Evolutionary conservation across 2,113 vertebrate genomes (phyloP).

Genomic region (Cottus gobio): DNA sequence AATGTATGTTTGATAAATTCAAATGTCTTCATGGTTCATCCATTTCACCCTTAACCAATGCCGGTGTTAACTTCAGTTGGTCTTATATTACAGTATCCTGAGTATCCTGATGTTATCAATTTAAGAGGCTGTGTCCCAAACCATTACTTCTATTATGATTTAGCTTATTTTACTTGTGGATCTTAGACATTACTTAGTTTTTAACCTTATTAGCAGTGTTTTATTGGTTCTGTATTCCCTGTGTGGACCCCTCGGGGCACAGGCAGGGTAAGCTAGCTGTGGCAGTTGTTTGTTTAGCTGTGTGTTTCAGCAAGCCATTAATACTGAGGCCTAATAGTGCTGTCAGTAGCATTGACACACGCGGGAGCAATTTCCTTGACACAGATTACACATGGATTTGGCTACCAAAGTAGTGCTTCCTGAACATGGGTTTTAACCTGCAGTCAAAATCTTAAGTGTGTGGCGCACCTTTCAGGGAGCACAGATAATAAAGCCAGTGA

Average conservation of each 20-base stretch:
- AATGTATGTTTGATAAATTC: neutral
- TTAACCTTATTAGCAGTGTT: neutral
- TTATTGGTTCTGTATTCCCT: slow-evolving; percentile 36
- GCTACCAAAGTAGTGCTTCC: slow-evolving; percentile 55
- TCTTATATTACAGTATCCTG: neutral
- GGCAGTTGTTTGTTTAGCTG: slow-evolving; percentile 79
- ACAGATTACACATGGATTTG: slow-evolving; percentile 67
- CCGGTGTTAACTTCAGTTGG: neutral
- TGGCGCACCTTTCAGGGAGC: slow-evolving; percentile 35
- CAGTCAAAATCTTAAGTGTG: slow-evolving; percentile 51
- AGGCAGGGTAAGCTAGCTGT: slow-evolving; percentile 51
- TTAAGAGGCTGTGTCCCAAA: neutral
- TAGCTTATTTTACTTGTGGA: neutral
- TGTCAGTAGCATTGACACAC: slow-evolving; percentile 74
- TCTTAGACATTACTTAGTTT: neutral
- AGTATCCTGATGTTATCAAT: neutral
- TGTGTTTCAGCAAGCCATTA: slow-evolving; percentile 72
- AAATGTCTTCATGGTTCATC: neutral
- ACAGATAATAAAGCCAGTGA: slow-evolving; percentile 5
- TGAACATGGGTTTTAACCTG: slow-evolving; percentile 61
- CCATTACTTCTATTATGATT: neutral
- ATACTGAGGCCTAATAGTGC: slow-evolving; percentile 64
- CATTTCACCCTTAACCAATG: neutral
- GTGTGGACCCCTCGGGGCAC: slow-evolving; percentile 51
- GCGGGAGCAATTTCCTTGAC: slow-evolving; percentile 75